Evolutionary conservation across 2,888 invertebrate species (phyloP), one percentile per base, ranked within the genome.

Genomic region (Protula sp.): DNA sequence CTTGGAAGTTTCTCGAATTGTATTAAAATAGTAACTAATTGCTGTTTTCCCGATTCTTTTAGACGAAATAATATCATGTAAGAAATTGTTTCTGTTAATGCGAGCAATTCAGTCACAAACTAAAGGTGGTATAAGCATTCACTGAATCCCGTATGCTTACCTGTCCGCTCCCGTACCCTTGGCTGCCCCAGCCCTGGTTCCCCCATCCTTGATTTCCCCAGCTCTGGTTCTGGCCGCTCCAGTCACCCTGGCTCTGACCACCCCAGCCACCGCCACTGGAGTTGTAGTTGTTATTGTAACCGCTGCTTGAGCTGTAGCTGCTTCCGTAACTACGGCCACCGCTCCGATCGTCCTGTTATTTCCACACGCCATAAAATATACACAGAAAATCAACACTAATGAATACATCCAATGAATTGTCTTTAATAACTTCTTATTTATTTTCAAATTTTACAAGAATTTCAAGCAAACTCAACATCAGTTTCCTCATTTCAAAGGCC

Each of bases 171-270:
- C 19, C 19, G 14, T 58, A 14, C 54, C 51, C 30, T 45, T 58
- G 57, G 27, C 53, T 48, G 30, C 61, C 51, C 57, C 63, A 53
- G 51, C 47, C 28, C 19, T 55, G 24, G 38, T 50, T 31, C 31
- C 50, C 14, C 14, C 19, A 19, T 38, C 63, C 62, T 63, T 59
- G 53, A 31, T 47, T 55, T 19, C 54, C 52, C 52, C 65, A 50
- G 45, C 54, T 30, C 14, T 57, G 48, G 24, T 2, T 27, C 53
- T 47, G 48, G 22, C 51, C 55, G 56, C 60, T 52, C 48, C 58
- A 57, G 51, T 47, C 51, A 2, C 61, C 31, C 47, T 54, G 57
- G 29, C 48, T 58, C 47, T 54, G 31, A 50, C 54, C 63, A 47
- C 31, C 31, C 19, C 55, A 29, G 26, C 31, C 24, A 22, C 22